Evolutionary conservation across 2,888 invertebrate genomes (phyloP).

Genomic region (Brenthis daphne): DNA sequence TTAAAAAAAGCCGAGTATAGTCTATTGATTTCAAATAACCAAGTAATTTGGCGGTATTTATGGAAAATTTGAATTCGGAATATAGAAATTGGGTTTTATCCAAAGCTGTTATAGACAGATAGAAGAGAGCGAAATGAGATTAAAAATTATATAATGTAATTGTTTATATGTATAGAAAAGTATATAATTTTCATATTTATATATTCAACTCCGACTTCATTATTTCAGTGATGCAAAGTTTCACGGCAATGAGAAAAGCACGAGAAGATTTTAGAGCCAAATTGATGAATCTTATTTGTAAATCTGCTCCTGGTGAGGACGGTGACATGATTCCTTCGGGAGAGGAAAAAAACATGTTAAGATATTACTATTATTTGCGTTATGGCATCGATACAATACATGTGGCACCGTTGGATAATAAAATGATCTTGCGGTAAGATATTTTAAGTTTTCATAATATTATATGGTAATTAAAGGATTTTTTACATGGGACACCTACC

Average conservation of each 20-base stretch:
- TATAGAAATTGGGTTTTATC: no score
- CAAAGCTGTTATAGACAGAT: no score
- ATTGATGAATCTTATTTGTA: conserved; percentile 88
- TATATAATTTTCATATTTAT: no score
- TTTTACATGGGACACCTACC: neutral
- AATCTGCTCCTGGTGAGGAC: conserved; percentile 72
- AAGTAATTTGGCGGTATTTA: no score
- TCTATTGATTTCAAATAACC: neutral
- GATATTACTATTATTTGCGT: conserved; percentile 95
- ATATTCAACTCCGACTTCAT: no score
- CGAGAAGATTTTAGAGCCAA: conserved; percentile 92
- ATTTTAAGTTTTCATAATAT: neutral
- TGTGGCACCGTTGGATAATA: conserved; percentile 91
- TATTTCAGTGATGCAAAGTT: conserved; percentile 82
- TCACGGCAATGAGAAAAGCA: conserved; percentile 86
- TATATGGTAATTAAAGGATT: neutral
- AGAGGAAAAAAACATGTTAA: conserved; percentile 86
- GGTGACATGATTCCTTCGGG: conserved; percentile 79
- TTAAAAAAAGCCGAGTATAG: neutral
- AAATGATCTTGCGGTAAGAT: conserved; percentile 84
- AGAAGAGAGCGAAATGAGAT: no score
- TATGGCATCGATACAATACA: conserved; percentile 95
- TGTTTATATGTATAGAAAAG: no score
- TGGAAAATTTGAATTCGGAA: no score
- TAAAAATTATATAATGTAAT: no score